Base-by-base conservation (phyloP, 2,888 invertebrate species). In the Tipula confusa region DNA sequence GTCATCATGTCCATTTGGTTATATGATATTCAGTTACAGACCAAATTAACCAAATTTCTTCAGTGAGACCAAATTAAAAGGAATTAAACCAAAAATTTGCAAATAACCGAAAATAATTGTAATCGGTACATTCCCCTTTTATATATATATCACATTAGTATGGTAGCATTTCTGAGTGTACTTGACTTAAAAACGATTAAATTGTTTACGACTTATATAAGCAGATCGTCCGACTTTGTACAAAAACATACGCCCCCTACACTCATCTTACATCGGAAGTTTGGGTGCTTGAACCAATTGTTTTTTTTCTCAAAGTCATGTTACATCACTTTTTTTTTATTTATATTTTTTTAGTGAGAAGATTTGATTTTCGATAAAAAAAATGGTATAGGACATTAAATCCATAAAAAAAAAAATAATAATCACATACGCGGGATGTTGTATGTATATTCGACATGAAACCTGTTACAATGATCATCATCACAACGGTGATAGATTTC, bases 401-500 rank as follows among this genome's bases (percentile, higher is more conserved):
- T 64, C 64, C 64, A 64, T 9, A 64, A 24, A 43, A 43, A 33
- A 33, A 33, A 64, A 24, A 64, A 64, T 24, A 64, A 64, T 64
- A 64, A 64, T 64, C 64, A 64, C n/a, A 24, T 24, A 64, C 24
- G 7, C 24, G 9, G 43, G 15, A 43, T 43, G 64, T 9, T 24
- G 15, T 43, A 43, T 15, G 7, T 43, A 3, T 43, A 43, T 43
- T 64, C 29, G 80, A 80, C 80, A 80, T 80, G 80, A 80, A 80
- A 80, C 80, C 80, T 80, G 80, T 80, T 80, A 80, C 80, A 15
- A 80, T 29, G 29, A 80, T 29, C 29, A 29, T 29, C 79, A 28
- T 28, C 79, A 80, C n/a, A 80, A 29, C 64, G 64, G 31, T 29
- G 80, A 80, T 80, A 80, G 31, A 80, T 80, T 80, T 80, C 31